phyloP scores from a whole-genome alignment of 2,797 vertebrate species.

The Intellagama lesueurii region DNA sequence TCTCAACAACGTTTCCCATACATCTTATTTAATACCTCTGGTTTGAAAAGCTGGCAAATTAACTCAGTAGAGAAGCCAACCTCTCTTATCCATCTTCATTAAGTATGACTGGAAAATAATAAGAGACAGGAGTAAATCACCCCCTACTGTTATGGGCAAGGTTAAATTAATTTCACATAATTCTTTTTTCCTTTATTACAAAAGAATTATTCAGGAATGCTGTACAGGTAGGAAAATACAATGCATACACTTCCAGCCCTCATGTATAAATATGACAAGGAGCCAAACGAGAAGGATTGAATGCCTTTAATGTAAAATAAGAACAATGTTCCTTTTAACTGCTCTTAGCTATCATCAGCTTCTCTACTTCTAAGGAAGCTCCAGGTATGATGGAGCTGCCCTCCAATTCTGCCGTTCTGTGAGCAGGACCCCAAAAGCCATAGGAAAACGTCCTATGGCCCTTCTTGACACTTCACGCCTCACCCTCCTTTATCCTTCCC shows the following conservation, averaged over 20 bases:
- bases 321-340: background rate
- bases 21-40: constrained; percentile 5
- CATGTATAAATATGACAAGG: background rate
- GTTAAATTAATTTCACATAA: constrained; percentile 32
- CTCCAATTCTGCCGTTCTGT: background rate
- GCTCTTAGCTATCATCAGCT: background rate
- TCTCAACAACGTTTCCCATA: constrained; percentile 18
- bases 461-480: too few species aligned
- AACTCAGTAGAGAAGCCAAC: constrained; percentile 52
- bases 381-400: background rate
- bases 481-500: too few species aligned
- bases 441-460: too few species aligned
- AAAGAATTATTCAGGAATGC: constrained; percentile 1
- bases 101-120: constrained; percentile 56
- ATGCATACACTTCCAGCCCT: accelerated
- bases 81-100: constrained; percentile 51
- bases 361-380: background rate
- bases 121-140: constrained; percentile 55
- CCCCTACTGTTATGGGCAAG: constrained; percentile 37
- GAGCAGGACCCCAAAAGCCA: background rate
- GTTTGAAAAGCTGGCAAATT: constrained; percentile 55
- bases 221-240: constrained; percentile 35
- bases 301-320: constrained; percentile 5
- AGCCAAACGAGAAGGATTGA: constrained; percentile 22
- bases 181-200: constrained; percentile 22